These are phyloP conservation scores for Diarsia rubi DNA, from an alignment of 2,888 invertebrate genomes.

Conservation along the genomic window DNA sequence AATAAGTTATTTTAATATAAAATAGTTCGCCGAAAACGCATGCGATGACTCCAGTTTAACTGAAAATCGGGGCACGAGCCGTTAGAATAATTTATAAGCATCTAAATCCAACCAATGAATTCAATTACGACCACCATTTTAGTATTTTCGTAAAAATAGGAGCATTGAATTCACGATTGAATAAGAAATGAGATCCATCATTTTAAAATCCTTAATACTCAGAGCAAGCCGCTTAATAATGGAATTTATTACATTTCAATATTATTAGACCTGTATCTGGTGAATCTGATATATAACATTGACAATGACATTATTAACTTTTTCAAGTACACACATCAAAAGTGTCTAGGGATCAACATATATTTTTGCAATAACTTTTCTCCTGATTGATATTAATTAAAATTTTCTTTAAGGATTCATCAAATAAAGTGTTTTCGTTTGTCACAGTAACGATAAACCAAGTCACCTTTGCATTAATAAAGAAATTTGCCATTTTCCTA, in stretches of 20 bases:
- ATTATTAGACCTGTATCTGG: slow-evolving; percentile 43
- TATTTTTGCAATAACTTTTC: too few species aligned
- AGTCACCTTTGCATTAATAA: too few species aligned
- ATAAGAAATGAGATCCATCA: slow-evolving; percentile 45
- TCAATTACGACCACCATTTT: slow-evolving; percentile 36
- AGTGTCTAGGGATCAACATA: too few species aligned
- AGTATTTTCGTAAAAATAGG: slow-evolving; percentile 35
- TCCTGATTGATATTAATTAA: too few species aligned
- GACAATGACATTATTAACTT: too few species aligned
- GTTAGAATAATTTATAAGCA: slow-evolving; percentile 40
- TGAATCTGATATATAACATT: slow-evolving; percentile 28
- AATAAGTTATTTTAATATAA: not conserved
- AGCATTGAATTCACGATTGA: slow-evolving; percentile 32
- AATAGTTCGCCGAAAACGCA: not conserved
- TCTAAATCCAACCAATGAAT: slow-evolving; percentile 43
- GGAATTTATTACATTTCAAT: slow-evolving; percentile 49
- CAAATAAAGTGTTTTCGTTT: too few species aligned
- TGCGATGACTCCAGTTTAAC: not conserved
- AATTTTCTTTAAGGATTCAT: too few species aligned
- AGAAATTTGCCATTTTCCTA: too few species aligned
- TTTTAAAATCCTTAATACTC: slow-evolving; percentile 29
- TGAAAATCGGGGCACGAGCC: slow-evolving; percentile 17
- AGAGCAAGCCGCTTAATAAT: slow-evolving; percentile 28
- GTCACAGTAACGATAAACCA: too few species aligned
- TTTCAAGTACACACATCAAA: too few species aligned